A percentile compares a stretch with the other conserved stretches of the same genome.
Conservation (phyloP, 2,797 vertebrate species). For the Limosa lapponica region DNA sequence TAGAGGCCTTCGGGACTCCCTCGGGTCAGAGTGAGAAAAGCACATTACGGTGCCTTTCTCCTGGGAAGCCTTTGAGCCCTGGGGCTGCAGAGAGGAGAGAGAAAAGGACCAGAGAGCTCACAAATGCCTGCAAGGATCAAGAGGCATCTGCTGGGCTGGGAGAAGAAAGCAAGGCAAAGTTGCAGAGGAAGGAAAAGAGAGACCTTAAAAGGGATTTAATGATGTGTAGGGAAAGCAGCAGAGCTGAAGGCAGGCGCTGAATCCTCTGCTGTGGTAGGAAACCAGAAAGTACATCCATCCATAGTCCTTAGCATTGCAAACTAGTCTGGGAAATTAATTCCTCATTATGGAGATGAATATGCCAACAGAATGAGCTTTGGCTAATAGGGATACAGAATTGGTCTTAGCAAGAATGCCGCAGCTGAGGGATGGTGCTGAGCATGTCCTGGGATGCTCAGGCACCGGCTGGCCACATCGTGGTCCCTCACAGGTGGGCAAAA, state of each 20-base stretch:
- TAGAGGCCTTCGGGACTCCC: neutral
- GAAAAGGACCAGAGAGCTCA: neutral
- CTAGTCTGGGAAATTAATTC: neutral
- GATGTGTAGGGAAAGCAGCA: neutral
- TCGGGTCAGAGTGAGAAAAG: neutral
- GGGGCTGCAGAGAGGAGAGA: neutral
- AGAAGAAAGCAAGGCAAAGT: neutral
- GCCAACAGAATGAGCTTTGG: neutral
- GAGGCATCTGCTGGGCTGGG: neutral
- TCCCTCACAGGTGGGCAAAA: neutral
- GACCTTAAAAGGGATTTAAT: neutral
- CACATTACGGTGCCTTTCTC: neutral
- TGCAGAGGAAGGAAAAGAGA: neutral
- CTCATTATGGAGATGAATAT: neutral
- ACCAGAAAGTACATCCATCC: neutral
- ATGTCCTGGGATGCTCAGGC: neutral
- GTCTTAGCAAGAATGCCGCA: neutral
- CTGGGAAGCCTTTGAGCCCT: neutral
- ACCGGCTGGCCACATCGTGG: rapidly evolving
- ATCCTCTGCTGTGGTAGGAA: neutral
- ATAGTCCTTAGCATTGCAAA: neutral
- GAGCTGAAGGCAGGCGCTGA: neutral
- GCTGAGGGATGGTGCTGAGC: neutral
- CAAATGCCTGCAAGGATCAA: neutral
- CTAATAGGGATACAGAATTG: neutral